phyloP scores from a whole-genome alignment of 2,113 vertebrate species.

The Solea solea region DNA sequence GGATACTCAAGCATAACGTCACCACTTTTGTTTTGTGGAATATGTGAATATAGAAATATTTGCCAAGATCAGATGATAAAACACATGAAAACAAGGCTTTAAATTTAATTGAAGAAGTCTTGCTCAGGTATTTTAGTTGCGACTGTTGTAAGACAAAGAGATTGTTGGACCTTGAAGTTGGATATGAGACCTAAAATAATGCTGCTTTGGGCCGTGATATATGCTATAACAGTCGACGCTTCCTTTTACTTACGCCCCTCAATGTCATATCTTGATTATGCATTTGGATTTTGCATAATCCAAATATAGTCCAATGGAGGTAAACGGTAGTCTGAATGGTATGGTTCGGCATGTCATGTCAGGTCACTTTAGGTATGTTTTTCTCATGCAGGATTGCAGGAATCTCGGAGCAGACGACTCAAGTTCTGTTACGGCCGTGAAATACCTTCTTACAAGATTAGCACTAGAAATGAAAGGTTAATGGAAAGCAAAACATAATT shows the following conservation, averaged over 20 bases:
- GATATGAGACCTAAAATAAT: too few species aligned
- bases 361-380: constrained; percentile 25
- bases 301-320: background rate
- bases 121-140: too few species aligned
- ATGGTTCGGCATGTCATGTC: background rate
- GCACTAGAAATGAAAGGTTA: constrained; percentile 30
- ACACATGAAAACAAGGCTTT: constrained; percentile 1
- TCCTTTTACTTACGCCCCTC: too few species aligned
- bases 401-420: constrained; percentile 9
- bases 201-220: too few species aligned
- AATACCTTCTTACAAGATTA: constrained; percentile 41
- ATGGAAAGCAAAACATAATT: constrained; percentile 24
- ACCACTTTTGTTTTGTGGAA: constrained; percentile 25
- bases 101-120: background rate
- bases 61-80: background rate
- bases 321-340: background rate
- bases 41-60: constrained; percentile 25
- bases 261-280: too few species aligned
- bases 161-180: too few species aligned
- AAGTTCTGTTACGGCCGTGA: constrained; percentile 7
- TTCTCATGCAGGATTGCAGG: constrained; percentile 9
- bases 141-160: too few species aligned
- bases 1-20: constrained; percentile 36
- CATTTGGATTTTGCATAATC: too few species aligned
- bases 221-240: too few species aligned